These are phyloP conservation scores for Arctocebus calabarensis DNA, from an alignment of 2,797 vertebrate species.

Conservation along the genomic window DNA sequence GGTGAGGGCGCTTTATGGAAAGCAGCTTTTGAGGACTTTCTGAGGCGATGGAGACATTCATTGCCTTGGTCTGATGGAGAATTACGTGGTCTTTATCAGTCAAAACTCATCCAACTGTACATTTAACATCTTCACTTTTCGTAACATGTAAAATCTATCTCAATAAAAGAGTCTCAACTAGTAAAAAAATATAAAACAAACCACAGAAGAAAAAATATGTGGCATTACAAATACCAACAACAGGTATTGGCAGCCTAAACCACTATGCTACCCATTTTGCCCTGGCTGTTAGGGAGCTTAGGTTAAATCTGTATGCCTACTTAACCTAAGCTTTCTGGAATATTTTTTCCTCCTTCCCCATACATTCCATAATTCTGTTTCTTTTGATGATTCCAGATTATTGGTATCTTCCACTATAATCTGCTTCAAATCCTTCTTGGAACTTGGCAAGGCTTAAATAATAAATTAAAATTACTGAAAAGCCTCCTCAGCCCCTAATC, in stretches of 20 bases:
- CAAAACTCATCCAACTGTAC: background rate
- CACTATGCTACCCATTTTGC: background rate
- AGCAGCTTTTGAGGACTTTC: background rate
- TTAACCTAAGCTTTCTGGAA: background rate
- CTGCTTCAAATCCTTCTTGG: constrained; percentile 69
- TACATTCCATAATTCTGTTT: background rate
- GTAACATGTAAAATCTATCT: background rate
- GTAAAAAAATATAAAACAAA: constrained; percentile 46
- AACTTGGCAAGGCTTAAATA: constrained; percentile 65
- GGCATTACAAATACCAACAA: constrained; percentile 12
- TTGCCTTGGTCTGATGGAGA: background rate
- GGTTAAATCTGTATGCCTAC: background rate
- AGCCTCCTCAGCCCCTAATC: constrained; percentile 30
- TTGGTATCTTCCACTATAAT: constrained; percentile 57
- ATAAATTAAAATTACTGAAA: constrained; percentile 64
- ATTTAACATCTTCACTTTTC: constrained; percentile 15
- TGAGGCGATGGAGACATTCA: background rate
- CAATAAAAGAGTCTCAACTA: background rate
- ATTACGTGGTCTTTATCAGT: background rate
- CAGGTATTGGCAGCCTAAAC: background rate
- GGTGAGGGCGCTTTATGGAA: background rate
- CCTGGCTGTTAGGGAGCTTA: background rate
- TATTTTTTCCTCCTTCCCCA: background rate
- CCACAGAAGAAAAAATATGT: background rate
- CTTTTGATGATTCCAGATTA: constrained; percentile 45